phyloP scores from a whole-genome alignment of 30 jellyfish, hydroid and myxozoan species.

The Phacellophora camtschatica region DNA sequence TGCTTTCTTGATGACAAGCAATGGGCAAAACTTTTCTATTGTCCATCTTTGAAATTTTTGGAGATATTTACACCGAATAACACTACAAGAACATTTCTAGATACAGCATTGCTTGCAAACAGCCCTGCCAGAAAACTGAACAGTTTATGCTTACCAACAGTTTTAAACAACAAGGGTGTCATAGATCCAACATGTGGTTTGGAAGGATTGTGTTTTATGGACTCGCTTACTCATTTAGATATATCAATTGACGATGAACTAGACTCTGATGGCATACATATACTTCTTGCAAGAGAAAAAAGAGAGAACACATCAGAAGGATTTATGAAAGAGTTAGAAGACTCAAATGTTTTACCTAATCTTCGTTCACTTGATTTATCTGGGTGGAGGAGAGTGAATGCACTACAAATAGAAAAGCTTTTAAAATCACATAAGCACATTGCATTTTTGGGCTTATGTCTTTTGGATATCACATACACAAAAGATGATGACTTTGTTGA shows the following conservation, averaged over 20 bases:
- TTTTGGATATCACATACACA: constrained; percentile 60
- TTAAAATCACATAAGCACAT: constrained; percentile 53
- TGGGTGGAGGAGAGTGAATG: constrained; percentile 53
- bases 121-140: constrained; percentile 14
- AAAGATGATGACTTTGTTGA: constrained; percentile 26
- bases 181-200: constrained; percentile 9
- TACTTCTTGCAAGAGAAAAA: background rate
- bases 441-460: constrained; percentile 75
- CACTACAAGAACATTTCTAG: background rate
- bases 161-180: constrained; percentile 23
- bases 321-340: constrained; percentile 13
- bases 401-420: constrained; percentile 44
- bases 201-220: constrained; percentile 22
- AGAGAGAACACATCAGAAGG: constrained; percentile 6
- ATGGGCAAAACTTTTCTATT: constrained; percentile 28
- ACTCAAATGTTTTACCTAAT: constrained; percentile 8
- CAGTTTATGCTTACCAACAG: constrained; percentile 57
- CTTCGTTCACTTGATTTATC: constrained; percentile 79
- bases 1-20: background rate
- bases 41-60: constrained; percentile 18
- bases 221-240: constrained; percentile 63
- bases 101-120: constrained; percentile 3
- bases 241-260: constrained; percentile 87
- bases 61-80: constrained; percentile 32
- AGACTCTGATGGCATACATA: background rate